phyloP scores from a whole-genome alignment of 2,797 vertebrate genomes.

The Gadopsis marmoratus region DNA sequence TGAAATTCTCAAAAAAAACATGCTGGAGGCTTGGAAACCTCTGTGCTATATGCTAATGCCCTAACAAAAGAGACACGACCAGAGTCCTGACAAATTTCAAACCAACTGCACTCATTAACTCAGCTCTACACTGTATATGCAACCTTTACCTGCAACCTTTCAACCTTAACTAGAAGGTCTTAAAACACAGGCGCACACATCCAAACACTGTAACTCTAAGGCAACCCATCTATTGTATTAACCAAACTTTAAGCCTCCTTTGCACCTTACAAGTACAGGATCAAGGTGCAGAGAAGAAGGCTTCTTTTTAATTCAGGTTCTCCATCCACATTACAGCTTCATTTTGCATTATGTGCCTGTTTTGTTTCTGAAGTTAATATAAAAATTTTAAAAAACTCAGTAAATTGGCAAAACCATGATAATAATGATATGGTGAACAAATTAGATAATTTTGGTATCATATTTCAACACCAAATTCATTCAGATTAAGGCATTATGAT shows the following conservation, averaged over 20 bases:
- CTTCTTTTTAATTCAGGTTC: background rate
- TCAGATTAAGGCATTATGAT: too few species aligned
- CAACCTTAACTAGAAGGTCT: background rate
- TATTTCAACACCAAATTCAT: too few species aligned
- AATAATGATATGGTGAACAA: too few species aligned
- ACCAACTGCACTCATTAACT: background rate
- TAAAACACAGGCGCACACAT: background rate
- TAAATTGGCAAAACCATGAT: too few species aligned
- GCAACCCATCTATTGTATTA: background rate
- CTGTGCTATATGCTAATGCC: slow-evolving; percentile 1
- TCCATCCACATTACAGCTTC: background rate
- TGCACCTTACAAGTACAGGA: background rate
- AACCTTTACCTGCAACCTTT: background rate
- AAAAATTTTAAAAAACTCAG: too few species aligned
- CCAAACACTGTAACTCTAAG: background rate
- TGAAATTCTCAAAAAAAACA: slow-evolving; percentile 4
- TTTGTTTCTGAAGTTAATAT: background rate
- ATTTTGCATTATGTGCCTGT: background rate
- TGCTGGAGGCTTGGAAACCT: slow-evolving; percentile 1
- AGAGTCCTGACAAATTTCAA: background rate
- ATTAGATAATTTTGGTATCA: too few species aligned
- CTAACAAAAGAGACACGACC: background rate
- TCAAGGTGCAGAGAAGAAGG: background rate
- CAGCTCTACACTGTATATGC: background rate
- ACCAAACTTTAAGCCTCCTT: background rate